Conservation (phyloP, 2,113 vertebrate species). For the Speoplatyrhinus poulsoni region DNA sequence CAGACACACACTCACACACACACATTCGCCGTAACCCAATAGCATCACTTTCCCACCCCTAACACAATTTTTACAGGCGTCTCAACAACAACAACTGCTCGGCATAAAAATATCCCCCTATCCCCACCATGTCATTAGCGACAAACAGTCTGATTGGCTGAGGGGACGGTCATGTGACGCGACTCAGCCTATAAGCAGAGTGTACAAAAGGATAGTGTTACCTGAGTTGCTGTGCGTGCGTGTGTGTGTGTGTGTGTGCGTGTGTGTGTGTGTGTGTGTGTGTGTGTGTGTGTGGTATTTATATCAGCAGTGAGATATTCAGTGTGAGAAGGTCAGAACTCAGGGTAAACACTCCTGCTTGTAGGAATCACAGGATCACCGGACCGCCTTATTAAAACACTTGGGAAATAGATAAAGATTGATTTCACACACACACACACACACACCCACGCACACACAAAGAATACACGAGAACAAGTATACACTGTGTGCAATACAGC, state of each 20-base stretch:
- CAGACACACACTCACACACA: constrained; percentile 4
- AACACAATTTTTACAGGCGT: constrained; percentile 59
- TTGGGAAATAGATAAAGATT: constrained; percentile 17
- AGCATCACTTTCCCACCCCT: constrained; percentile 43
- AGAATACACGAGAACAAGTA: no score
- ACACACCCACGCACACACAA: not conserved
- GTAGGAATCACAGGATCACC: constrained; percentile 30
- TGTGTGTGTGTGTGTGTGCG: constrained; percentile 6
- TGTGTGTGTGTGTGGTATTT: constrained; percentile 54
- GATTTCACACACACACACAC: constrained; percentile 4
- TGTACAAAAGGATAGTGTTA: constrained; percentile 56
- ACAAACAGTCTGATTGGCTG: constrained; percentile 37
- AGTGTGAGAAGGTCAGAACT: constrained; percentile 56
- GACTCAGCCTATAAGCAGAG: constrained; percentile 43
- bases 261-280: constrained; percentile 9
- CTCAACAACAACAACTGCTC: constrained; percentile 62
- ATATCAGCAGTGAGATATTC: constrained; percentile 63
- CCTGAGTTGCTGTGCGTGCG: constrained; percentile 41
- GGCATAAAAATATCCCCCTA: constrained; percentile 63
- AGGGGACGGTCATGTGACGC: constrained; percentile 39
- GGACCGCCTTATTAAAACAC: constrained; percentile 39
- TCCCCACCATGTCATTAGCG: constrained; percentile 33
- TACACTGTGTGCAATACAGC: no score
- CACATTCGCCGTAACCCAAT: constrained; percentile 46
- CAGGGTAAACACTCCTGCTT: constrained; percentile 55